These are phyloP conservation scores for Microctonus aethiopoides DNA, from an alignment of 2,888 invertebrate genomes.

Conservation along the genomic window DNA sequence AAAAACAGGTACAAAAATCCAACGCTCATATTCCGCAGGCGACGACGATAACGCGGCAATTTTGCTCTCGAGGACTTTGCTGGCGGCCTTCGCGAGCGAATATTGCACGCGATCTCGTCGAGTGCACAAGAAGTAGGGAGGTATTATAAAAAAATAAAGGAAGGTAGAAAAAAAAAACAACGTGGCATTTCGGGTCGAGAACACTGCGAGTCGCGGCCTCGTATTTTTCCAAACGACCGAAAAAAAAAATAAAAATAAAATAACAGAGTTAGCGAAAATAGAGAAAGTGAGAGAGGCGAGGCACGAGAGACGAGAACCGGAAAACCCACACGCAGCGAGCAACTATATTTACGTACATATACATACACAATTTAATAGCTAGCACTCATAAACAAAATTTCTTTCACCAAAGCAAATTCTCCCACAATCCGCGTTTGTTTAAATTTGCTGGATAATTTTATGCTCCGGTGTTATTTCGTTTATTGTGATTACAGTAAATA, in stretches of 20 bases:
- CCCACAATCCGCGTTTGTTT: conserved; percentile 23
- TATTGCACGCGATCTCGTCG: conserved; percentile 26
- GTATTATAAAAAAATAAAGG: conserved; percentile 48
- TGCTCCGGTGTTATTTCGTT: conserved; percentile 14
- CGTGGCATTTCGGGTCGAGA: conserved; percentile 28
- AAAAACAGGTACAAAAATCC: conserved; percentile 61
- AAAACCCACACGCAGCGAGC: conserved; percentile 29
- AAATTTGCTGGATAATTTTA: conserved; percentile 29
- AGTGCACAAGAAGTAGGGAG: conserved; percentile 13
- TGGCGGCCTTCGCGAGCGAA: conserved; percentile 22
- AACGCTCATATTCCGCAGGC: conserved; percentile 38
- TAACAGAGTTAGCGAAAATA: conserved; percentile 52
- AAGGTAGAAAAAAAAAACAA: conserved; percentile 24
- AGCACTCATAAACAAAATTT: conserved; percentile 33
- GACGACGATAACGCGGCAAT: conserved; percentile 43
- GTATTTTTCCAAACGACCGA: conserved; percentile 23
- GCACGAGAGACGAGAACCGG: conserved; percentile 44
- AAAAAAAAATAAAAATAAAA: conserved; percentile 9
- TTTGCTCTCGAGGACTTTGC: conserved; percentile 27
- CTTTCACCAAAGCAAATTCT: conserved; percentile 21
- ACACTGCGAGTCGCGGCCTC: conserved; percentile 15
- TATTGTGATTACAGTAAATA: conserved; percentile 13
- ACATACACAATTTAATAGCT: neutral
- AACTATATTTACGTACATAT: neutral
- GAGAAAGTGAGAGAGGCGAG: conserved; percentile 44